Evolutionary conservation across 2,797 vertebrate species (phyloP), one percentile per base, ranked within the genome.

Genomic region (Capromys pilorides): DNA sequence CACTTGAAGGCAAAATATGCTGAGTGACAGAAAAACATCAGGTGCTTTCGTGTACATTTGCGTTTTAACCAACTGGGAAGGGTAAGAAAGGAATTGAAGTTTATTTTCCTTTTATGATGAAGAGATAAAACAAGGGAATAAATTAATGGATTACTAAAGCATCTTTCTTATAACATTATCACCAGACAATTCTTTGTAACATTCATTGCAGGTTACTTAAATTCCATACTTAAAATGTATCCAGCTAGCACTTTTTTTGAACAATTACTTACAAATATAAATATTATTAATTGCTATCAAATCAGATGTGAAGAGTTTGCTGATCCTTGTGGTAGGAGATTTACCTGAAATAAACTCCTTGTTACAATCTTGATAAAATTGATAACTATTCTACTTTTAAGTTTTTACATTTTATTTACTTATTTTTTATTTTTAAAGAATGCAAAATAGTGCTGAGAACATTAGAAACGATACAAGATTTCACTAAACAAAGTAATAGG

Each of bases 361-460:
- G 6, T 59, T 66, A 85, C 18, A 97, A 36, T 94, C n/a, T n/a
- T 95, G 57, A 67, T 75, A 93, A 92, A 85, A 75, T 75, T 96
- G 57, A 33, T 93, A 51, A 51, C 18, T 49, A 26, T 93, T 7
- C 21, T 9, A 88, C 10, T 75, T 95, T 93, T 88, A 82, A 92
- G 64, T 84, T 93, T 57, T 57, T 57, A 57, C 16, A 57, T 57
- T 57, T 57, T 57, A 18, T 57, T 57, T 57, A 57, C 16, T 57
- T 57, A 57, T 16, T 57, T 57, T 18, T 57, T 18, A 57, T 57
- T 57, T 57, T 18, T 57, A 57, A 57, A 57, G 54, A 57, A 5
- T 57, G 18, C 54, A 57, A 57, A 57, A 57, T 57, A 57, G 14
- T 16, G 54, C 16, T 57, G 4, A 54, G 16, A 54, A 57, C 13